Base-by-base conservation (phyloP, 2,888 invertebrate genomes). In the Taenaris catops region DNA sequence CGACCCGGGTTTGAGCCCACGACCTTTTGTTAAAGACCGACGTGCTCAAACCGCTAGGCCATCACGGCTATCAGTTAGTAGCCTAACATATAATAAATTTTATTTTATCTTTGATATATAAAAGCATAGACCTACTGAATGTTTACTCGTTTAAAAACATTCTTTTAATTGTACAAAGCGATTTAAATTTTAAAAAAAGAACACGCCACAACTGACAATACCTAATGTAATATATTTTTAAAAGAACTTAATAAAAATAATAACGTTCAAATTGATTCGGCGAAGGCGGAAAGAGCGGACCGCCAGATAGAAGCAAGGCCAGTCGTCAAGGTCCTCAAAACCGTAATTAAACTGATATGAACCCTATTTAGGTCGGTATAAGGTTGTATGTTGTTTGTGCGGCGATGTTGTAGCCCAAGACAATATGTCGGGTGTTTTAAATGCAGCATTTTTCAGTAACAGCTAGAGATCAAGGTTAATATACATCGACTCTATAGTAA, bases 221-320 rank as follows among this genome's bases (percentile, higher is more conserved):
- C 10, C 14, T 17, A 24, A 11, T 18, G 24, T 24, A 14, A 26
- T 41, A 38, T 14, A 31, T 35, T 35, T 17, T 34, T 40, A 14
- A 34, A 40, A 40, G 27, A 19, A 25, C 27, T 37, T 34, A 25
- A 44, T 44, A 44, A 40, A 38, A 75, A 75, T 71, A 69, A 68
- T 70, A 67, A 71, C 64, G 69, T 72, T 73, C 69, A 66, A 80
- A 78, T 78, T 74, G 79, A 80, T 76, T 80, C 76, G 70, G 66
- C 73, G 72, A 80, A 86, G 81, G 83, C 84, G 84, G 84, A 86
- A 86, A 83, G 83, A 84, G 68, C 76, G 79, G 72, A 63, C n/a
- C 75, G 75, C 69, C 71, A 75, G 78, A 79, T 75, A 76, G 69
- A 68, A 53, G 59, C 84, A 79, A 84, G 84, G 84, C 78, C 80